Conservation (phyloP, 2,888 invertebrate genomes). For the Scaeva pyrastri region DNA sequence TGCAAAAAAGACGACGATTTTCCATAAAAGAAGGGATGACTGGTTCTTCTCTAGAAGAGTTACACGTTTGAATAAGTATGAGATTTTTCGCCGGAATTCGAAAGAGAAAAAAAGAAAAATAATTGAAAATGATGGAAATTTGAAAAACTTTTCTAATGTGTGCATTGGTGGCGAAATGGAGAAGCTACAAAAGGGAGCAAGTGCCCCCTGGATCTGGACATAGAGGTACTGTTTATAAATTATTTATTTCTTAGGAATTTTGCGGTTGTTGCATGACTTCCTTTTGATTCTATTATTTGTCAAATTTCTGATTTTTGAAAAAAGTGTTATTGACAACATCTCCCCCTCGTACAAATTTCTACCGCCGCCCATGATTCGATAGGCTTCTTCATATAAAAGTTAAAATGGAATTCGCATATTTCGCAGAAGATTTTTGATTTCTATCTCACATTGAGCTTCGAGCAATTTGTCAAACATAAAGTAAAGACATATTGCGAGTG, state of each 20-base stretch:
- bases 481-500: conserved; percentile 8
- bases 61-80: background rate
- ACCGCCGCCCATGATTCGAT: too few relatives aligned
- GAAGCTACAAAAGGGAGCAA: too few relatives aligned
- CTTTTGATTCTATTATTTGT: too few relatives aligned
- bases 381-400: conserved; percentile 27
- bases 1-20: conserved; percentile 13
- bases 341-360: too few relatives aligned
- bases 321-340: too few relatives aligned
- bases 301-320: too few relatives aligned
- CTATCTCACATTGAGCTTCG: conserved; percentile 4
- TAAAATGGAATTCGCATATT: background rate
- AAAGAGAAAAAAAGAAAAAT: too few relatives aligned
- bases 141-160: conserved; percentile 37
- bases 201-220: too few relatives aligned
- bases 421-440: conserved; percentile 23
- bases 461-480: conserved; percentile 42
- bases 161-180: too few relatives aligned
- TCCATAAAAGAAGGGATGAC: background rate
- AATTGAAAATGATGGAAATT: conserved; percentile 57
- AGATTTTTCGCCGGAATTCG: conserved; percentile 7
- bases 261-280: too few relatives aligned
- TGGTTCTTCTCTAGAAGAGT: background rate
- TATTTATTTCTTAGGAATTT: too few relatives aligned
- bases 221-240: too few relatives aligned